Evolutionary conservation across 2,113 vertebrate species (phyloP), one percentile per base, ranked within the genome.

Genomic region (Erythrolamprus reginae): DNA sequence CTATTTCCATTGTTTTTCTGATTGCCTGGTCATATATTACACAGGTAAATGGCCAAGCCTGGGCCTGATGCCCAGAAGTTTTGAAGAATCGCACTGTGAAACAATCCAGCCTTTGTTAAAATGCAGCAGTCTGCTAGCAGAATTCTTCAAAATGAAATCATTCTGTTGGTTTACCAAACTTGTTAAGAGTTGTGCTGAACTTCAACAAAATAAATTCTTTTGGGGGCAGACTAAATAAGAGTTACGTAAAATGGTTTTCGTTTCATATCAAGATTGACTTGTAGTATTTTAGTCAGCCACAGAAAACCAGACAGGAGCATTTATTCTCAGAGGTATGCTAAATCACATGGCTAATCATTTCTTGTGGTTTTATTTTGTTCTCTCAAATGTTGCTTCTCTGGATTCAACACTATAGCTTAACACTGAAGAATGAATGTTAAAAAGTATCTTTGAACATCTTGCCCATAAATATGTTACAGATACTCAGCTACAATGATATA

Each of bases 51-150:
- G 97, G 94, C 94, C 92, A 94, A 95, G 96, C 96, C 97, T 97
- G 96, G 97, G 98, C 97, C 96, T 94, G 94, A 93, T 96, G 97
- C 97, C 98, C 96, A 97, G 96, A 97, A 96, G 95, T 96, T 95
- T 96, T 93, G 95, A 97, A 96, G 95, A 95, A 97, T 97, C 96
- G 95, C 96, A 94, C 92, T 91, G 94, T 93, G 94, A 96, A 98
- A 98, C 98, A 98, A 98, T 97, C 95, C 91, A 92, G 95, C 94
- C 97, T 98, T 98, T 98, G 97, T 98, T 97, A 96, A 96, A 95
- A 61, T 83, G 95, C 96, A 95, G 92, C 97, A 98, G 90, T 97
- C 97, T 97, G 97, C 96, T 96, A 96, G 95, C 95, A 94, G 84
- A 92, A 55, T 94, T 95, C 92, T 92, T 91, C 84, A 65, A 84